Evolutionary conservation across 2,797 vertebrate species (phyloP), one percentile per base, ranked within the genome.

Genomic region (Cirrhinus molitorella): DNA sequence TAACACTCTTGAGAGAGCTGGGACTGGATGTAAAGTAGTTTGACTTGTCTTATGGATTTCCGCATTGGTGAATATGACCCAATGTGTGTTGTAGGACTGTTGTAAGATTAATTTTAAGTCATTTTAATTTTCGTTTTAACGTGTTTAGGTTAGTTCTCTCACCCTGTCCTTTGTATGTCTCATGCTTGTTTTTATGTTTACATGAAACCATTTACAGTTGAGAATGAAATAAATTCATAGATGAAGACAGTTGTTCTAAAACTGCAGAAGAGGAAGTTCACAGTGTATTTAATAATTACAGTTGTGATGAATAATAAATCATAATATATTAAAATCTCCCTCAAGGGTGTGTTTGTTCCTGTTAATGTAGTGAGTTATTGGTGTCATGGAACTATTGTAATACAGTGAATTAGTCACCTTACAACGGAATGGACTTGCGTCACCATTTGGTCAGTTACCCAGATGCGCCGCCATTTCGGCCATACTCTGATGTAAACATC

Each of bases 271-370:
- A 88, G 82, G 47, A 85, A 92, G 91, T 91, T 94, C 90, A 91
- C 92, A 89, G 91, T 94, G 92, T 96, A 94, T 95, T 95, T 95
- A 94, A 94, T 93, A 93, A 88, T 91, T 88, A 93, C 92, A 93
- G 91, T 94, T 94, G 93, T 96, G 93, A 93, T 81, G 81, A 90
- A 84, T 87, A 94, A 91, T 95, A 96, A 95, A 95, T 92, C 83
- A 86, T 96, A 95, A 96, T 96, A 95, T 95, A 95, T 95, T 94
- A 94, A 94, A 90, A 86, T 81, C 5, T 63, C 14, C 1, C 9
- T 65, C 4, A 25, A 31, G 21, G 19, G 71, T 68, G 12, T 77
- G 61, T 25, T 55, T 34, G 66, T 53, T 45, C 65, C 49, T 71
- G 47, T 49, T 73, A 1, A 78, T 79, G 83, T 37, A 85, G n/a